Evolutionary conservation across 1,140 invertebrate species (phyloP).

Genomic region (Heliconius congener): DNA sequence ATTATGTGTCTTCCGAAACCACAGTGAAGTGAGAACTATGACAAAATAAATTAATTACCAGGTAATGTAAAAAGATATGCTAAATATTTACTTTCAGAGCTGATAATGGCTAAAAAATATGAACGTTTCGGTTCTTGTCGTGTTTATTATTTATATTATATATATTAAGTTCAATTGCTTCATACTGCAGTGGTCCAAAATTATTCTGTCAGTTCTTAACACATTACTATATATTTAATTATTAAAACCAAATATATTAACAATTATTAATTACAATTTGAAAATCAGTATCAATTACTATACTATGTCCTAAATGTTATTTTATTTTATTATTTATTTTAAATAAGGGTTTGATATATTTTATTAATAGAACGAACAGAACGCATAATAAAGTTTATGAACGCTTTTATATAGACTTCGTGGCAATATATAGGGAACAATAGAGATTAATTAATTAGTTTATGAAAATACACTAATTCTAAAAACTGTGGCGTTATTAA

Average conservation of each 20-base stretch:
- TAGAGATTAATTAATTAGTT: slow-evolving; percentile 29
- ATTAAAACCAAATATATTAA: no score
- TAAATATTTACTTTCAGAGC: no score
- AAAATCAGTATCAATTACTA: no score
- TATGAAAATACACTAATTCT: slow-evolving; percentile 7
- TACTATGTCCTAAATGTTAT: no score
- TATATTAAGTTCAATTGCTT: no score
- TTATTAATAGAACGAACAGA: neutral
- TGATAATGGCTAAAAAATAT: no score
- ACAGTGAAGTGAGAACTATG: neutral
- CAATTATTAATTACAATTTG: no score
- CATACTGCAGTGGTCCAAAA: neutral
- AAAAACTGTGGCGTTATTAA: slow-evolving; percentile 6
- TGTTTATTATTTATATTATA: no score
- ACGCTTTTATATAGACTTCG: slow-evolving; percentile 8
- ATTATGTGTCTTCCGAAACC: neutral
- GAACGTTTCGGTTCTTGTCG: no score
- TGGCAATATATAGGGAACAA: slow-evolving; percentile 42
- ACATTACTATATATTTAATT: no score
- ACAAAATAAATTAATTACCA: neutral
- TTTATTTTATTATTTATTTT: neutral
- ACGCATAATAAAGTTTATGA: neutral
- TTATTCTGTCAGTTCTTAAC: neutral
- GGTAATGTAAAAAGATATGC: no score
- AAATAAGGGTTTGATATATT: neutral